Percentiles rank a stretch among this genome's conserved stretches.
Conservation (phyloP, 2,888 invertebrate genomes). For the Eupsilia transversa region DNA sequence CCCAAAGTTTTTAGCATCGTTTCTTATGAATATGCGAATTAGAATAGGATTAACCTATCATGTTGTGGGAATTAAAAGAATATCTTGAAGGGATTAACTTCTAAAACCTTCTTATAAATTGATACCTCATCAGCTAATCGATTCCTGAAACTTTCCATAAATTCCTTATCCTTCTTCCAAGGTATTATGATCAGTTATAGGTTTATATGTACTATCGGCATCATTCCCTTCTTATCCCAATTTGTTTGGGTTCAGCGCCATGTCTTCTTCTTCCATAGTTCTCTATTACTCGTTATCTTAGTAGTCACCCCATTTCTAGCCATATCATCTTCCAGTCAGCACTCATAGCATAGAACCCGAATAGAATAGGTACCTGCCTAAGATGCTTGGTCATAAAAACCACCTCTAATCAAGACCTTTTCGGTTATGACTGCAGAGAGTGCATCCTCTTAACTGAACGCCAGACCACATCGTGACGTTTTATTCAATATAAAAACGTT, state of each 20-base stretch:
- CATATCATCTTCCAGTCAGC: not conserved
- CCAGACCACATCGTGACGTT: constrained; percentile 76
- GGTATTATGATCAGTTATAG: not conserved
- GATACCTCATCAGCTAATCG: not conserved
- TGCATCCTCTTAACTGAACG: constrained; percentile 77
- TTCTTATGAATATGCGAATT: not conserved
- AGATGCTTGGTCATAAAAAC: not conserved
- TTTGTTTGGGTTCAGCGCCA: not conserved
- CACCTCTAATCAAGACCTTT: not conserved
- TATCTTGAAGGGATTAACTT: not conserved
- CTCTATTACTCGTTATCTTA: not conserved
- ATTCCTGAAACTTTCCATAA: not conserved
- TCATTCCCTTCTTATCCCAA: not conserved
- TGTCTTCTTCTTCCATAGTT: not conserved
- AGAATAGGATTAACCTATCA: not conserved
- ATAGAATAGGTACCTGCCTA: not conserved
- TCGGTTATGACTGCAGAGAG: constrained; percentile 6
- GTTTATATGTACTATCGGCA: not conserved
- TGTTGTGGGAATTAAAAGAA: not conserved
- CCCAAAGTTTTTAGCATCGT: not conserved
- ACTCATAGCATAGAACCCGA: not conserved
- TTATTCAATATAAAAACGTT: constrained; percentile 85
- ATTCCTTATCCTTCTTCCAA: not conserved
- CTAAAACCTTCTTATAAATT: not conserved
- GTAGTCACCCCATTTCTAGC: not conserved